A percentile compares a stretch with the other conserved stretches of the same genome.
Evolutionary conservation across 2,888 invertebrate genomes (phyloP).

Genomic region (Polyploca ridens): DNA sequence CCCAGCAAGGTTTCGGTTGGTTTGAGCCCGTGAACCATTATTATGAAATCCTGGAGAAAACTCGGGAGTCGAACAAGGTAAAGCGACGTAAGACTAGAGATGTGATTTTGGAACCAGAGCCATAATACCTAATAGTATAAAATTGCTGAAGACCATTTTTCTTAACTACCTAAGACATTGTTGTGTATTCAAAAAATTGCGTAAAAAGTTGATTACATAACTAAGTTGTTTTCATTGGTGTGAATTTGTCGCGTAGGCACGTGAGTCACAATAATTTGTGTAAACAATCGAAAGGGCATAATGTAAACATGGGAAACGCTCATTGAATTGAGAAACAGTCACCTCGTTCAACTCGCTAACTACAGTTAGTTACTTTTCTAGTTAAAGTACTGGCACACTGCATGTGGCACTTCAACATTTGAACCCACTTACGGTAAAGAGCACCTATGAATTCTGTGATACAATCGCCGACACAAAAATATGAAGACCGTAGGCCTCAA

Average conservation of each 20-base stretch:
- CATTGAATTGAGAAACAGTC: constrained; percentile 51
- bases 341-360: constrained; percentile 49
- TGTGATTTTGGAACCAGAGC: neutral
- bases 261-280: constrained; percentile 49
- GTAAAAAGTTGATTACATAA: constrained; percentile 18
- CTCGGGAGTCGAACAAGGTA: constrained; percentile 32
- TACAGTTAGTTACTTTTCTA: constrained; percentile 55
- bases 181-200: too few species aligned
- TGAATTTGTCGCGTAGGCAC: constrained; percentile 28
- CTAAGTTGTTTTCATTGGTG: constrained; percentile 27
- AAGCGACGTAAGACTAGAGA: constrained; percentile 29
- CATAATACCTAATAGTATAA: neutral
- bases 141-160: too few species aligned
- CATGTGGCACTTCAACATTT: constrained; percentile 57
- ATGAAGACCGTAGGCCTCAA: too few species aligned
- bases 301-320: constrained; percentile 50
- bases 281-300: constrained; percentile 45
- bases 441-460: constrained; percentile 34
- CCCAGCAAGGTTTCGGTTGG: constrained; percentile 69
- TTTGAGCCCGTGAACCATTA: constrained; percentile 72
- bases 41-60: constrained; percentile 63
- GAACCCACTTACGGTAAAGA: constrained; percentile 62
- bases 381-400: constrained; percentile 41
- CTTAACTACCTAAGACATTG: too few species aligned
- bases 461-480: constrained; percentile 37